Percentiles rank a stretch among this genome's conserved stretches.
These are phyloP conservation scores for Apamea monoglypha DNA, from an alignment of 2,888 invertebrate genomes.

Conservation along the genomic window DNA sequence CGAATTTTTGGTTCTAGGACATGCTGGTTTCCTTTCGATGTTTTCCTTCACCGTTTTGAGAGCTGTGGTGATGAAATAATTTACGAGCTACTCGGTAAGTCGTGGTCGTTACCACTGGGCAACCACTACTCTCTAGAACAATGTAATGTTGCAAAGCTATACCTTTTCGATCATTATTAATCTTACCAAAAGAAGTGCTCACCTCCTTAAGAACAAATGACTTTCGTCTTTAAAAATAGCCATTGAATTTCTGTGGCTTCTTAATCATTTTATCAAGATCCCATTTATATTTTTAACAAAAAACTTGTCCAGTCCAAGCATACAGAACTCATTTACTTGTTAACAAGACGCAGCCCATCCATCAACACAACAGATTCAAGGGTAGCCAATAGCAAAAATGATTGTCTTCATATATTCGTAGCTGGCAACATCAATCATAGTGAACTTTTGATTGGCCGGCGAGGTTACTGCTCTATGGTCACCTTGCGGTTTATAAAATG, in stretches of 20 bases:
- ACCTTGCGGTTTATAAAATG: constrained; percentile 56
- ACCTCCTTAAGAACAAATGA: background rate
- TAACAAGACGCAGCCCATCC: constrained; percentile 43
- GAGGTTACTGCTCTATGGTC: constrained; percentile 57
- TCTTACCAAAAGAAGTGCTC: background rate
- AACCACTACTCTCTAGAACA: background rate
- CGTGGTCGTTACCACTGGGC: no score
- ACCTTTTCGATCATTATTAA: background rate
- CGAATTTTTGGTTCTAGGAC: no score
- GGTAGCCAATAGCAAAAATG: constrained; percentile 61
- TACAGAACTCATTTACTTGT: background rate
- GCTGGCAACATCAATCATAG: constrained; percentile 66
- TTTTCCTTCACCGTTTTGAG: no score
- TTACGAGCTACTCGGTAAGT: no score
- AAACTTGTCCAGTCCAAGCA: background rate
- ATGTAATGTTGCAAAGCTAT: background rate
- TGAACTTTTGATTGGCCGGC: constrained; percentile 59
- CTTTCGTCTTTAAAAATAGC: background rate
- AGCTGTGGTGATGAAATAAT: no score
- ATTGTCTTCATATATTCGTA: constrained; percentile 51
- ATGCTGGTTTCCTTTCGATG: no score
- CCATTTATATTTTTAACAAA: constrained; percentile 1
- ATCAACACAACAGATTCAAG: constrained; percentile 61
- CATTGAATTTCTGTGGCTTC: background rate
- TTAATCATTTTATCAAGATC: background rate